A percentile compares a stretch with the other conserved stretches of the same genome.
Conservation (phyloP, 1,140 invertebrate genomes). For the Diabrotica virgifera region DNA sequence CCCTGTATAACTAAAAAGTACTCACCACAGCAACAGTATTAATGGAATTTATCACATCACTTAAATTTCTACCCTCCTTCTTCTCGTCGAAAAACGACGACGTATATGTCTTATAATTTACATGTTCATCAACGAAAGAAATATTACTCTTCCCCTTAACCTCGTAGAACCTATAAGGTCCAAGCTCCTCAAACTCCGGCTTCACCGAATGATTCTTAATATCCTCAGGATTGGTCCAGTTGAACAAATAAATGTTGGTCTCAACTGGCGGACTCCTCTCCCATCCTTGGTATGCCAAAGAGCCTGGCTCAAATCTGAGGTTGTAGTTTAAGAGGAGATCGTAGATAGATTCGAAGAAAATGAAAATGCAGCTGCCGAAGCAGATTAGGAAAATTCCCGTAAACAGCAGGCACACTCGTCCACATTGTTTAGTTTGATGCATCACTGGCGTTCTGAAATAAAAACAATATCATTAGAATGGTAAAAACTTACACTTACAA, state of each 20-base stretch:
- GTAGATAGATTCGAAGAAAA: constrained; percentile 32
- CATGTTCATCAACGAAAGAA: constrained; percentile 62
- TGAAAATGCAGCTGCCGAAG: constrained; percentile 26
- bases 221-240: constrained; percentile 75
- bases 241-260: constrained; percentile 74
- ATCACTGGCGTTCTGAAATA: constrained; percentile 25
- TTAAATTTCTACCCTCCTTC: constrained; percentile 69
- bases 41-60: constrained; percentile 73
- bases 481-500: no score
- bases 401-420: constrained; percentile 28
- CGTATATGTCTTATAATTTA: constrained; percentile 74
- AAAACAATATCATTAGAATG: constrained; percentile 1
- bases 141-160: constrained; percentile 68
- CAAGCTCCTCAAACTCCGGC: constrained; percentile 57
- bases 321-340: constrained; percentile 29
- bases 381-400: constrained; percentile 27
- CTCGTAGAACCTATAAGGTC: constrained; percentile 72
- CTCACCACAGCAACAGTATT: constrained; percentile 81
- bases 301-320: constrained; percentile 22
- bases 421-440: constrained; percentile 23
- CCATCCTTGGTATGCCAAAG: constrained; percentile 40
- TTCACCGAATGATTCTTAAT: constrained; percentile 50
- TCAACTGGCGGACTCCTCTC: constrained; percentile 37
- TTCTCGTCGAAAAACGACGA: constrained; percentile 72
- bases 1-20: constrained; percentile 18